Percentiles rank a stretch among this genome's conserved stretches.
phyloP scores from a whole-genome alignment of 2,113 vertebrate species.

The Motacilla tschutschensis region DNA sequence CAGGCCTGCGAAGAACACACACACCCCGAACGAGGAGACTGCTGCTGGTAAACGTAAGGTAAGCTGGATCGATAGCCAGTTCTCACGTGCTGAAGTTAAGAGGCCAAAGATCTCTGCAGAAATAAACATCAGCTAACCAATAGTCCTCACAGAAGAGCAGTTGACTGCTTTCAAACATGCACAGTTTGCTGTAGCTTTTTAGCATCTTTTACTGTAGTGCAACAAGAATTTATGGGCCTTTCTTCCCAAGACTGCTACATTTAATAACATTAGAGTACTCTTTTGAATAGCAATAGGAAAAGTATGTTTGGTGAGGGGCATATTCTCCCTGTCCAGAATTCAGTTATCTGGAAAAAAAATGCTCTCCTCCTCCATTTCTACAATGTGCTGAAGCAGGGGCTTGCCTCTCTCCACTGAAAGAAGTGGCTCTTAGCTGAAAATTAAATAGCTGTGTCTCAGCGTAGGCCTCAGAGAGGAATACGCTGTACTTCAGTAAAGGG shows the following conservation, averaged over 20 bases:
- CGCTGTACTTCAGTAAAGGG: slow-evolving; percentile 31
- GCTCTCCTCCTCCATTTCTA: neutral
- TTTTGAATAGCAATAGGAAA: neutral
- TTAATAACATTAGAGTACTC: neutral
- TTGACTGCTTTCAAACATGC: neutral
- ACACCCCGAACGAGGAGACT: rapidly evolving
- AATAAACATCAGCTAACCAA: neutral
- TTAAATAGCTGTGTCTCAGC: slow-evolving; percentile 39
- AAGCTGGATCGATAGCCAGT: rapidly evolving
- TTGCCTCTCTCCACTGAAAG: slow-evolving; percentile 13
- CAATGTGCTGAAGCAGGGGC: neutral
- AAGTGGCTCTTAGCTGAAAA: slow-evolving; percentile 38
- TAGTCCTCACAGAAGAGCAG: neutral
- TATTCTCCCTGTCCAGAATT: neutral
- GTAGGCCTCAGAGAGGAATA: slow-evolving; percentile 52
- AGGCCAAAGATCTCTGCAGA: neutral
- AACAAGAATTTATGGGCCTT: neutral
- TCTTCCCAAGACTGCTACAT: neutral
- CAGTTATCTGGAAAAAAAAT: slow-evolving; percentile 19
- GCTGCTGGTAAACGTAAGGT: neutral
- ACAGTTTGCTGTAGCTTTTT: neutral
- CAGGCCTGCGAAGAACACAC: neutral
- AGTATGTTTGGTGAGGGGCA: neutral
- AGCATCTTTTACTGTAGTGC: neutral
- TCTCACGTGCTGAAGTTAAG: rapidly evolving